Evolutionary conservation across 2,797 vertebrate genomes (phyloP), one percentile per base, ranked within the genome.

Genomic region (Sphaeramia orbicularis): DNA sequence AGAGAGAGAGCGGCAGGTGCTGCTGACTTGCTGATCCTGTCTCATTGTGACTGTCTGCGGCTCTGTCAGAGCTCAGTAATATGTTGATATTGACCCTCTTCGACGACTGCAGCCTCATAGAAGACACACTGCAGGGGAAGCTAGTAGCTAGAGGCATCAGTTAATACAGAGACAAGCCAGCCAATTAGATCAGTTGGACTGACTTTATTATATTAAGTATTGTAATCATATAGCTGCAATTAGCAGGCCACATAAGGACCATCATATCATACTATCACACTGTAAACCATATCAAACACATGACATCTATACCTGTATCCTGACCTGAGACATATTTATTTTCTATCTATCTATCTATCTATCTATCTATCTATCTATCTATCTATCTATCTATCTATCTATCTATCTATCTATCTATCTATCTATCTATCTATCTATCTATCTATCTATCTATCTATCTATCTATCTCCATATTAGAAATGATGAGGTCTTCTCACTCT

Each of bases 21-120:
- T 92, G 92, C 91, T 93, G 92, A 93, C 91, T 93, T 88, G 92
- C 91, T 93, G 92, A 94, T 92, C 86, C 90, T 76, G 86, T 89
- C 90, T 93, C 90, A 91, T 92, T 92, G 89, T 87, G 90, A 89
- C 89, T 93, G 91, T 94, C 93, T 88, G 88, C 92, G 77, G 85
- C 72, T 92, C 89, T 81, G 82, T 92, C 86, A 92, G 84, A 82
- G 78, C 83, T 82, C 85, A 79, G 86, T 91, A 93, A 93, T 92
- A 92, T 90, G 91, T 88, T 92, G 88, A 89, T 93, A 92, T 91
- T 92, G 92, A 93, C 88, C 90, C 81, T 90, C 53, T 74, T 77
- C 52, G 78, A 90, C 86, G 78, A 89, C 86, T 87, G 84, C 80
- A 84, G 81, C 58, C 80, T 71, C 79, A 81, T 66, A 76, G 78